Evolutionary conservation across 2,888 invertebrate species (phyloP).

Genomic region (Epistrophe eligans): DNA sequence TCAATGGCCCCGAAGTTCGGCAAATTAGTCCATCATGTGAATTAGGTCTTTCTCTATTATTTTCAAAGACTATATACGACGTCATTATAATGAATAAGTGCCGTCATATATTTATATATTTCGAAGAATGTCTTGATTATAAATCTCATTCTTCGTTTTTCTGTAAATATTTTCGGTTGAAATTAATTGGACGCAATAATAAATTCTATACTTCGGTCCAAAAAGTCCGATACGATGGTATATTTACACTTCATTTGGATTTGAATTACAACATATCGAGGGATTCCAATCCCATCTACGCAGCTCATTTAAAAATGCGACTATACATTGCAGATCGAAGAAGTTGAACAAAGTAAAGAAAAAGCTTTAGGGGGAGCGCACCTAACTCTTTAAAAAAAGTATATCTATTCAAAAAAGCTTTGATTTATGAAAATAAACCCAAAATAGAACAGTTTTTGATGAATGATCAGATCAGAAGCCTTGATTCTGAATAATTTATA

Average conservation of each 20-base stretch:
- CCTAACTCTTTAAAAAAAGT: neutral
- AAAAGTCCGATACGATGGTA: constrained; percentile 36
- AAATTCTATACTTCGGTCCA: constrained; percentile 62
- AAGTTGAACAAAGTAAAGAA: constrained; percentile 53
- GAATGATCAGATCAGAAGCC: constrained; percentile 22
- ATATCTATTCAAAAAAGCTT: neutral
- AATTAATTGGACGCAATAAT: constrained; percentile 69
- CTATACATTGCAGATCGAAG: constrained; percentile 20
- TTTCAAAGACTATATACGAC: neutral
- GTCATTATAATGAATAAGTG: constrained; percentile 35
- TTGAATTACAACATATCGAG: constrained; percentile 62
- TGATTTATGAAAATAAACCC: constrained; percentile 57
- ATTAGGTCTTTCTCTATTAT: neutral
- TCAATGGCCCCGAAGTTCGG: constrained; percentile 47
- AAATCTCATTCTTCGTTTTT: constrained; percentile 4
- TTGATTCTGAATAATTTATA: constrained; percentile 6
- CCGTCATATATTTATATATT: neutral
- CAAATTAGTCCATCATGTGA: constrained; percentile 51
- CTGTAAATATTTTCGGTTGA: constrained; percentile 27
- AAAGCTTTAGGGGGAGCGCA: constrained; percentile 32
- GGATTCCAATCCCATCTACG: constrained; percentile 3
- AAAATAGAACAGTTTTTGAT: constrained; percentile 43
- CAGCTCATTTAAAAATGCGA: neutral
- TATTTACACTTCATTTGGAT: constrained; percentile 69
- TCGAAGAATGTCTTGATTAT: constrained; percentile 54